Evolutionary conservation across 2,113 vertebrate species (phyloP).

Genomic region (Bucco capensis): DNA sequence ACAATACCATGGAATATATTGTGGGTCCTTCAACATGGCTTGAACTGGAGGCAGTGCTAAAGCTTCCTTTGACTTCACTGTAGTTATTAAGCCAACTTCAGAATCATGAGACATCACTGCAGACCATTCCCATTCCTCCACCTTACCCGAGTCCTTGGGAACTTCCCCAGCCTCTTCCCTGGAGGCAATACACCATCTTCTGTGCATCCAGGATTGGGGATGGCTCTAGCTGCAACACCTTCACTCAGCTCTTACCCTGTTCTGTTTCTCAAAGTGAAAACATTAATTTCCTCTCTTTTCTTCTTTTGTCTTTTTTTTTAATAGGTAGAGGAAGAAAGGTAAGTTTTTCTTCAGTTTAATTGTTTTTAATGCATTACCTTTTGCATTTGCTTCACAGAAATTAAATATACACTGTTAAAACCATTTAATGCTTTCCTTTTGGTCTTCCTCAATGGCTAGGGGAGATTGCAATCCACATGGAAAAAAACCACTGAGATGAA

Average conservation of each 20-base stretch:
- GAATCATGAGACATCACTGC: neutral
- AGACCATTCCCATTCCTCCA: neutral
- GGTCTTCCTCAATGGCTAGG: neutral
- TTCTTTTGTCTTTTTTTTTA: slow-evolving; percentile 21
- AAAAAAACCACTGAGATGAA: neutral
- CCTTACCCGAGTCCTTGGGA: neutral
- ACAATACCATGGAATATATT: neutral
- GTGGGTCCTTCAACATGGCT: neutral
- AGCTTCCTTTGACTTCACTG: neutral
- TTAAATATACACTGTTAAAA: neutral
- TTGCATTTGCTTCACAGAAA: neutral
- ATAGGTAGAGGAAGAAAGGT: slow-evolving; percentile 82
- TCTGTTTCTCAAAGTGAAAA: neutral
- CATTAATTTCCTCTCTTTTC: slow-evolving; percentile 22
- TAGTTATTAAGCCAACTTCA: neutral
- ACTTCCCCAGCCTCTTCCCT: neutral
- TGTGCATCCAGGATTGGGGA: neutral
- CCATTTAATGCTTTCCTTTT: neutral
- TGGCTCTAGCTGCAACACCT: neutral
- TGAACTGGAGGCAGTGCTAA: neutral
- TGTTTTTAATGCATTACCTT: neutral
- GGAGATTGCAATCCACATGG: neutral
- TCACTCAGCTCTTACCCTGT: neutral
- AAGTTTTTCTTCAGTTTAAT: slow-evolving; percentile 12
- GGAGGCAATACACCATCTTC: too few species aligned